Evolutionary conservation across 2,888 invertebrate genomes (phyloP).

Genomic region (Therioaphis trifolii): DNA sequence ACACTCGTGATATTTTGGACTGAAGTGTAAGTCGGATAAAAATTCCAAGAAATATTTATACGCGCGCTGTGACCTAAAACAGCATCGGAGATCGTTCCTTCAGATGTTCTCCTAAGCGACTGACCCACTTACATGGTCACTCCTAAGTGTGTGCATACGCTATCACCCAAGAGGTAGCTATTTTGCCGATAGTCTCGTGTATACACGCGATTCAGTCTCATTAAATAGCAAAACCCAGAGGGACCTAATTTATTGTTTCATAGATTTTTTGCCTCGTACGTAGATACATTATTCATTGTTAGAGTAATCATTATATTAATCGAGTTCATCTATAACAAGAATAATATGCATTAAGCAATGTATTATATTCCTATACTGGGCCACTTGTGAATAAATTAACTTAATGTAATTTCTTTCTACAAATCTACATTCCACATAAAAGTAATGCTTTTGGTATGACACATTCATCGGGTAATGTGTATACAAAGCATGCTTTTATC

Average conservation of each 20-base stretch:
- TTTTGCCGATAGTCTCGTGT: slow-evolving; percentile 4
- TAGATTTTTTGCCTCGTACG: not conserved
- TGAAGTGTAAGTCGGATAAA: too few species aligned
- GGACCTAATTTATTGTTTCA: slow-evolving; percentile 32
- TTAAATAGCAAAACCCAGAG: slow-evolving; percentile 29
- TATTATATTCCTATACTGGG: not conserved
- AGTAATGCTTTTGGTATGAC: not conserved
- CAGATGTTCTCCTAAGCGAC: slow-evolving; percentile 8
- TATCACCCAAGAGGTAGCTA: slow-evolving; percentile 17
- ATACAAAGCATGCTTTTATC: not conserved
- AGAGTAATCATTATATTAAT: not conserved
- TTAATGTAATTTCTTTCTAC: not conserved
- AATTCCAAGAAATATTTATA: not conserved
- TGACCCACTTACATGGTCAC: slow-evolving; percentile 50
- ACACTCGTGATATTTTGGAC: too few species aligned
- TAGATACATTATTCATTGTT: not conserved
- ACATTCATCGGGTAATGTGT: not conserved
- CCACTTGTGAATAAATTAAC: not conserved
- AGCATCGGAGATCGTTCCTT: slow-evolving; percentile 41
- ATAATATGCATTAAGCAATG: not conserved
- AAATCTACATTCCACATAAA: not conserved
- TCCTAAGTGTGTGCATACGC: not conserved
- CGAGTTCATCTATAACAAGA: not conserved
- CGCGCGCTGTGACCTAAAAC: slow-evolving; percentile 38
- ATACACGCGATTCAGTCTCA: slow-evolving; percentile 8